Conservation (phyloP, 2,888 invertebrate genomes). For the Alloscopus bannaensis region DNA sequence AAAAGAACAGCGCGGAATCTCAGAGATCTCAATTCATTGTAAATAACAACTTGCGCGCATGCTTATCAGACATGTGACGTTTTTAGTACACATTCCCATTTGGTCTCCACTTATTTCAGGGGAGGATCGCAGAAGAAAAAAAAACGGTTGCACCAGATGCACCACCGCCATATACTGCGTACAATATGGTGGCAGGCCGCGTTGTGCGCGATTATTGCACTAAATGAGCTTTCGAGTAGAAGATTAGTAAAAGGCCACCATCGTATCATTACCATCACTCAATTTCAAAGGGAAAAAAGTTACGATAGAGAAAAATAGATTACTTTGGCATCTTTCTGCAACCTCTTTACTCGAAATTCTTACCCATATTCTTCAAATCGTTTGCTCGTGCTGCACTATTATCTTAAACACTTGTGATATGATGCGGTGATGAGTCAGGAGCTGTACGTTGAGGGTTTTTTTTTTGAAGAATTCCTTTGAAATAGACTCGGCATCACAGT, state of each 20-base stretch:
- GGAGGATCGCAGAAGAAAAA: too few relatives aligned
- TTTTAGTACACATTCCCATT: too few relatives aligned
- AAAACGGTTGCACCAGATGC: not conserved
- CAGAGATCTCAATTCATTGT: too few relatives aligned
- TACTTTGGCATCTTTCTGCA: constrained; percentile 26
- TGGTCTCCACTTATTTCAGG: too few relatives aligned
- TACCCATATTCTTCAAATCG: not conserved
- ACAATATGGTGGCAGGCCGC: too few relatives aligned
- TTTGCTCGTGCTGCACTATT: not conserved
- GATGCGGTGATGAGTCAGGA: not conserved
- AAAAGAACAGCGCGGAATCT: too few relatives aligned
- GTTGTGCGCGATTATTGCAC: not conserved
- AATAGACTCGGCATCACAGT: not conserved
- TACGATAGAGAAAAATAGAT: constrained; percentile 5
- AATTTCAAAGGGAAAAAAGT: constrained; percentile 24
- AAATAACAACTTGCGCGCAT: too few relatives aligned
- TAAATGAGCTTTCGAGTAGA: not conserved
- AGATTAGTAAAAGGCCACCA: not conserved
- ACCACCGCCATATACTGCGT: too few relatives aligned
- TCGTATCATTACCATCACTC: constrained; percentile 13
- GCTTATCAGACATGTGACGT: too few relatives aligned
- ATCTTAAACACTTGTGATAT: not conserved
- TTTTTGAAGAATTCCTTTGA: not conserved
- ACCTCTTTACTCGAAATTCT: not conserved
- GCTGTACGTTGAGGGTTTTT: not conserved